phyloP scores from a whole-genome alignment of 23 tunicate species.

The Trididemnum nubilum region DNA sequence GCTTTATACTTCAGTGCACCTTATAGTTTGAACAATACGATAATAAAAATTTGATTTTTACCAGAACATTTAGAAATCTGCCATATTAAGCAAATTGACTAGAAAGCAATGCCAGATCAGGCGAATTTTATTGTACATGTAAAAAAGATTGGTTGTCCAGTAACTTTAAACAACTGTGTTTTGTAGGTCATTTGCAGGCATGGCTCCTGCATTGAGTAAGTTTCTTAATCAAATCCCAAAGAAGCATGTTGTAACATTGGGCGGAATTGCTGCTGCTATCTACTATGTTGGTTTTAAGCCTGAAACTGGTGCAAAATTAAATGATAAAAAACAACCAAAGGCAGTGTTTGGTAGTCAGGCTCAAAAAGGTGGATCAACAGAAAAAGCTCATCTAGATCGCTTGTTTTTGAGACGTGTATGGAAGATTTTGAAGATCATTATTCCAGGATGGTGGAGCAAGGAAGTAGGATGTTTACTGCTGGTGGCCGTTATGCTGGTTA shows the following conservation, averaged over 20 bases:
- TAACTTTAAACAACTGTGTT: neutral
- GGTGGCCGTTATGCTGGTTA: conserved; percentile 69
- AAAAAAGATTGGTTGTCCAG: too few relatives aligned
- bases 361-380: conserved; percentile 28
- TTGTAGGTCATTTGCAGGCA: neutral
- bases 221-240: neutral
- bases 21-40: too few relatives aligned
- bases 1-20: too few relatives aligned
- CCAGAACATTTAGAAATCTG: too few relatives aligned
- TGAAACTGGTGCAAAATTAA: neutral
- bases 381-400: conserved; percentile 69
- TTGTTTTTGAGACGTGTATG: conserved; percentile 53
- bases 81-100: too few relatives aligned
- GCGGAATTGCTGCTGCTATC: conserved; percentile 28
- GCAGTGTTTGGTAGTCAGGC: conserved; percentile 22
- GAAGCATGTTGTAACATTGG: conserved; percentile 26
- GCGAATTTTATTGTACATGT: too few relatives aligned
- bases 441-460: conserved; percentile 83
- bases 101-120: too few relatives aligned
- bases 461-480: conserved; percentile 62
- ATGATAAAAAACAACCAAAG: neutral
- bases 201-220: conserved; percentile 43
- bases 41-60: too few relatives aligned
- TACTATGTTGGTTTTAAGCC: conserved; percentile 17
- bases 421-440: conserved; percentile 69